Evolutionary conservation across 2,113 vertebrate species (phyloP).

Genomic region (Campylomormyrus numenius): DNA sequence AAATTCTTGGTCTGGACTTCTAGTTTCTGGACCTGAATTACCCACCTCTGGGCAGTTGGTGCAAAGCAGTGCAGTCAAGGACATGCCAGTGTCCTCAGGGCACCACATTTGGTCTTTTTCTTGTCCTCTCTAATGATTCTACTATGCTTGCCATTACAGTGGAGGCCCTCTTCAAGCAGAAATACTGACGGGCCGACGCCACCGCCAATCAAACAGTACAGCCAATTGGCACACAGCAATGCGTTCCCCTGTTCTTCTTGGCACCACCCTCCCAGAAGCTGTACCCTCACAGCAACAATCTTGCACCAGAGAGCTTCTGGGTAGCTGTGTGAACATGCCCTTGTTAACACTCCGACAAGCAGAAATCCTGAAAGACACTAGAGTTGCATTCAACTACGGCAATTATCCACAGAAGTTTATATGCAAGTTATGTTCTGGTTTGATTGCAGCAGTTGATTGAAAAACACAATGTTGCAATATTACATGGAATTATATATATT

Average conservation of each 20-base stretch:
- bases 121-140: background rate
- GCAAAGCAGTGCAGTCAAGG: background rate
- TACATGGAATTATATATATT: background rate
- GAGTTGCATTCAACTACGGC: background rate
- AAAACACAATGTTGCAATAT: background rate
- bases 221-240: background rate
- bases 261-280: background rate
- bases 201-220: background rate
- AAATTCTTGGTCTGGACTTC: background rate
- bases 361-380: background rate
- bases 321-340: background rate
- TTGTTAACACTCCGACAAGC: background rate
- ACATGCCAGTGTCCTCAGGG: background rate
- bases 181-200: slow-evolving; percentile 41
- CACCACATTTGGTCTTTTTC: background rate
- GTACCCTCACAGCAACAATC: background rate
- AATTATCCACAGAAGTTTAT: background rate
- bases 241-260: background rate
- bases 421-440: background rate
- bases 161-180: slow-evolving; percentile 63
- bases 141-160: slow-evolving; percentile 43
- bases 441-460: background rate
- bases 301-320: background rate
- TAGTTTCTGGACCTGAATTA: background rate
- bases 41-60: background rate